These are phyloP conservation scores for Sphecodes monilicornis DNA, from an alignment of 2,888 invertebrate genomes.

Conservation along the genomic window DNA sequence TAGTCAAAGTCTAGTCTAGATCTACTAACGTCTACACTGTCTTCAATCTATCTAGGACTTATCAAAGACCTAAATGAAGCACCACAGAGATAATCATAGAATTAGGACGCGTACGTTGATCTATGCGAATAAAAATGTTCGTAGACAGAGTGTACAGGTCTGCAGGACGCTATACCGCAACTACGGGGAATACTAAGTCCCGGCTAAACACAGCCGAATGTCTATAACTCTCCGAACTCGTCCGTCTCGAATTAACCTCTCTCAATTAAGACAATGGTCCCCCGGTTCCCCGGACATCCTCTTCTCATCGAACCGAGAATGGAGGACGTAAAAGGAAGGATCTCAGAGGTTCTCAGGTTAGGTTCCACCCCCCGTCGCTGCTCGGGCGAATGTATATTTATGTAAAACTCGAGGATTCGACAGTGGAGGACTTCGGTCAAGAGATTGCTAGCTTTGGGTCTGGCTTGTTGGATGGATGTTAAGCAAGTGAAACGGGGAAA, in stretches of 20 bases:
- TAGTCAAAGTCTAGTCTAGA: not conserved
- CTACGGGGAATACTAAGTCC: conserved; percentile 65
- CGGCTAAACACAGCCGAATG: conserved; percentile 66
- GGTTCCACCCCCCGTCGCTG: not conserved
- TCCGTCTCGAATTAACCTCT: conserved; percentile 74
- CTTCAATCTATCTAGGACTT: no score
- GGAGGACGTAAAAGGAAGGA: conserved; percentile 56
- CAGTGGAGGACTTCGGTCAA: conserved; percentile 13
- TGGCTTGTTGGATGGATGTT: conserved; percentile 36
- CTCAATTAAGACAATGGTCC: conserved; percentile 74
- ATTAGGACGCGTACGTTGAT: not conserved
- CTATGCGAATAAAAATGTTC: conserved; percentile 27
- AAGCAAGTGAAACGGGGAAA: conserved; percentile 38
- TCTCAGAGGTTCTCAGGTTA: conserved; percentile 48
- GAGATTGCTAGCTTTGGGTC: conserved; percentile 39
- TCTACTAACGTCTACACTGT: not conserved
- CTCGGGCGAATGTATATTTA: conserved; percentile 44
- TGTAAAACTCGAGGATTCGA: conserved; percentile 39
- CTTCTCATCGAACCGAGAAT: conserved; percentile 67
- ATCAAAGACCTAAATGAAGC: not conserved
- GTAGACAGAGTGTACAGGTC: not conserved
- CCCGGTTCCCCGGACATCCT: conserved; percentile 62
- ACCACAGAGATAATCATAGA: not conserved
- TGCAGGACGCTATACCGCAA: conserved; percentile 57
- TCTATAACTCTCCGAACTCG: conserved; percentile 71